Evolutionary conservation across 2,797 vertebrate genomes (phyloP), one percentile per base, ranked within the genome.

Genomic region (Odontamblyopus lacepedii): DNA sequence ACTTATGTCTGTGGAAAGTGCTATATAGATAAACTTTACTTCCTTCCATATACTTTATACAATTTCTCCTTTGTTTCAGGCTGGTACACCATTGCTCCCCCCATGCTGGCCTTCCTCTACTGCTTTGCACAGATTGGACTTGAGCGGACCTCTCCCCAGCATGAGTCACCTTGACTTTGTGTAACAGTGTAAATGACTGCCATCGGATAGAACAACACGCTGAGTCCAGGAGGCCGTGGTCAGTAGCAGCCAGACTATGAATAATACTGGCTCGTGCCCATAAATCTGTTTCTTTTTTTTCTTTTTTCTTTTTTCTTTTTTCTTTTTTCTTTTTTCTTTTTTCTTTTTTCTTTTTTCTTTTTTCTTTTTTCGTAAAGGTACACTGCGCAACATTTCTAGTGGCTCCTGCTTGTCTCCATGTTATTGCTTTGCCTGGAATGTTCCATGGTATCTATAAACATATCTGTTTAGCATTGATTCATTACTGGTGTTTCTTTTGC

Each of bases 41-140:
- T 35, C 1, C 32, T 35, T 35, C 5, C 19, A 26, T 30, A 55
- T 12, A 26, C 3, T 32, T 26, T 61, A 3, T 38, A 11, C 44
- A 1, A 2, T 74, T 79, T 57, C 63, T 30, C 57, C 63, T 38
- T 53, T 4, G 23, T 76, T 75, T 75, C 84, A 95, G 94, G 93
- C 44, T 94, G 92, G 92, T 92, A 80, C 11, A 90, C 84, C 5
- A 32, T 90, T 2, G 84, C 87, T 0, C 83, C 89, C 23, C 88
- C 92, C 4, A 90, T 93, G 88, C 74, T 94, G 26, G 90, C 85
- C 30, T 94, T 94, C 83, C 92, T 95, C 57, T 95, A 95, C 85
- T 94, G 94, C 84, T 94, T 94, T 55, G 92, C 94, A 60, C 94
- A 95, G 78, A 82, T 95, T 38, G 94, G 94, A 76, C 87, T 94